Base-by-base conservation (phyloP, 2,113 vertebrate genomes). In the Notothenia coriiceps region DNA sequence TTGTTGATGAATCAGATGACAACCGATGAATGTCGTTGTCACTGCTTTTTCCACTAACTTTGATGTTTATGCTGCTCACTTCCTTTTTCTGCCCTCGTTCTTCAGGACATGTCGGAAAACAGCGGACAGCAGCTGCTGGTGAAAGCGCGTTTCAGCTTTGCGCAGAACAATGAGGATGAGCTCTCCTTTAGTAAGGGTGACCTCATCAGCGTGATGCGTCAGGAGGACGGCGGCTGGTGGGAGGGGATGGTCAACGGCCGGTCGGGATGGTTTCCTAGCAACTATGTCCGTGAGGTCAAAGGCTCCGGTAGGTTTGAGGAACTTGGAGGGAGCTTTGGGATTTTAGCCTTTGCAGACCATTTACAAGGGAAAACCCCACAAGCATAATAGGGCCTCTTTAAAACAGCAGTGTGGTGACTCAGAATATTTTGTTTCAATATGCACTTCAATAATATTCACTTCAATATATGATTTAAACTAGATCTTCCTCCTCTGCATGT, bases 161-260 rank as follows among this genome's bases (percentile, higher is more conserved):
- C 99, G 86, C 98, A 99, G 93, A 99, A 96, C 88, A 99, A 99
- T 44, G 98, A 99, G 92, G 98, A 99, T 85, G 98, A 99, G 93
- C 97, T 99, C 70, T 97, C 97, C 84, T 99, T 99, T 77, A 71
- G 82, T 18, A 99, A 99, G 94, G 98, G 97, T 1, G 98, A 99
- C 18, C 91, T 99, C 94, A 99, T 99, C 93, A 94, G 94, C 0
- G 98, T 99, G 86, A 97, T 95, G 12, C 96, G 98, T 74, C 96
- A 97, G 82, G 98, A 99, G 92, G 98, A 99, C 44, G 98, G 98
- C 10, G 98, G 98, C 91, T 99, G 98, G 98, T 99, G 98, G 98
- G 98, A 99, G 91, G 98, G 98, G 84, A 94, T 74, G 40, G 90
- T 96, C 63, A 97, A 93, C 13, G 97, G 98, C 91, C 97, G 92